Base-by-base conservation (phyloP, 2,797 vertebrate species). In the Sitta carolinensis region DNA sequence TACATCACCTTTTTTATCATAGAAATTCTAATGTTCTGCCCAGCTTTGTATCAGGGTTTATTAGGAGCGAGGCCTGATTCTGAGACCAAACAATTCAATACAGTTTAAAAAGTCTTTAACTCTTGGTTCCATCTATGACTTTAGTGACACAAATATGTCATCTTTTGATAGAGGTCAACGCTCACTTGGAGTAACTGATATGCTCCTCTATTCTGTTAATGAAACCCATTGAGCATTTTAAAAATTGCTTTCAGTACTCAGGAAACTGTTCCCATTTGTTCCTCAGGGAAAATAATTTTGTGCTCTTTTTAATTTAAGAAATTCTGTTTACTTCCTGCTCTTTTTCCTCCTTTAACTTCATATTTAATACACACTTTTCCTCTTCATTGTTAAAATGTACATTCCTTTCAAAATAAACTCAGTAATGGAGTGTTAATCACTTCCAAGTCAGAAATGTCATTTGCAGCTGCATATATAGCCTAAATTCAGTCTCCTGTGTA, bases 361-460 rank as follows among this genome's bases (percentile, higher is more conserved):
- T 58, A 34, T 67, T 79, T 84, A 66, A 87, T 48, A 52, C 29
- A 50, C 29, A 77, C 10, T 52, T 67, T 85, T 82, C 52, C 70
- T 89, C 36, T 79, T 85, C 19, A 36, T 50, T 85, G 62, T n/a
- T 67, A 57, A 85, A 89, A 70, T 54, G 9, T 61, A 54, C n/a
- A 32, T 12, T 80, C 10, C 45, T 84, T 89, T 80, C 54, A 87
- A 92, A 93, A 64, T 88, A 7, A 91, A 87, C 57, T 82, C 55
- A 51, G 2, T 67, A 92, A 64, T 59, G 32, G 45, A 64, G 36
- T 61, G 58, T 80, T 95, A 91, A 92, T 84, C 38, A 64, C 69
- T 94, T 70, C 40, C 43, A 63, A 89, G 78, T 77, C 91, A 91
- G 51, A 90, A 90, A 82, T 76, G 67, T 76, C 55, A 79, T 73